Conservation (phyloP, 2,797 vertebrate species). For the Smutsia gigantea region DNA sequence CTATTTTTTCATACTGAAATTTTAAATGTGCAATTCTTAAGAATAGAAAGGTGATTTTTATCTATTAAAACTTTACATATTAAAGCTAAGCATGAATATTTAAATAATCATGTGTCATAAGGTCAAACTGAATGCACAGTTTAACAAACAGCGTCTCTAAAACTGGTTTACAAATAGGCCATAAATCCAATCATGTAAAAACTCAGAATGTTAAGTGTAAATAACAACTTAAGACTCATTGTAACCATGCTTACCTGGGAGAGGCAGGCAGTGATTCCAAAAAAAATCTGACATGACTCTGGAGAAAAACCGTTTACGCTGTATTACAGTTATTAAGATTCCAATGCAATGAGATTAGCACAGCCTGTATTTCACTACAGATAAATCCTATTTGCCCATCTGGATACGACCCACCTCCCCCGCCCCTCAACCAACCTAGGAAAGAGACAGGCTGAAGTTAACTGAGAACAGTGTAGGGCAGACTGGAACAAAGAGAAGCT, state of each 20-base stretch:
- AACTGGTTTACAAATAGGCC: neutral
- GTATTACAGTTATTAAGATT: constrained; percentile 86
- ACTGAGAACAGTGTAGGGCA: neutral
- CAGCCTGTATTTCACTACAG: neutral
- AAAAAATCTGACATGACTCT: constrained; percentile 96
- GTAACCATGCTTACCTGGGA: constrained; percentile 91
- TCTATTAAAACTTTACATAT: neutral
- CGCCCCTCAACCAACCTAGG: neutral
- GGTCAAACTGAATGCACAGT: neutral
- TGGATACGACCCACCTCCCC: neutral
- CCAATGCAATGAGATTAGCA: constrained; percentile 54
- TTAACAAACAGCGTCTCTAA: neutral
- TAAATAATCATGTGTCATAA: neutral
- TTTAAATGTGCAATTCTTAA: neutral
- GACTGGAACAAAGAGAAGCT: neutral
- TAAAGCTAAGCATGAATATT: neutral
- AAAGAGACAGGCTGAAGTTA: neutral
- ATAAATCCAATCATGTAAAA: neutral
- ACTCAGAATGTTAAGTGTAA: neutral
- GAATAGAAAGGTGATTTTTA: neutral
- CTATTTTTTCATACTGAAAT: neutral
- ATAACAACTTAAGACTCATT: neutral
- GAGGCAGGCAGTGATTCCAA: constrained; percentile 96
- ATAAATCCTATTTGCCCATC: rapidly evolving
- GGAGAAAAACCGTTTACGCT: constrained; percentile 99